These are phyloP conservation scores for Digitonthophagus gazella DNA, from an alignment of 2,888 invertebrate species.

Conservation along the genomic window DNA sequence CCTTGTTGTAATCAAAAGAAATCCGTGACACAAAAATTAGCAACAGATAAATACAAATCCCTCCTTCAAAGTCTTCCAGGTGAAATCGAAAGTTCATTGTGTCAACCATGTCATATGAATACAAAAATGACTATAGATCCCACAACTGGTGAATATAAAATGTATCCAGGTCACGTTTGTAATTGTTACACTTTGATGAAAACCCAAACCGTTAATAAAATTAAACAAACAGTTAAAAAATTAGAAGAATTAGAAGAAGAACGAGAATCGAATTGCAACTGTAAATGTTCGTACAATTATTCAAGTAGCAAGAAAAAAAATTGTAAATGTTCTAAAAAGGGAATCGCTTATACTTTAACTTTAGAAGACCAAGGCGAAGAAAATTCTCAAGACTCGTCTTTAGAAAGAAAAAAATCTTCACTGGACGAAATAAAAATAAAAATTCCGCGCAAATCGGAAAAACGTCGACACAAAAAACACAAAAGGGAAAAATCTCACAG, in stretches of 20 bases:
- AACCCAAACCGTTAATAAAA: conserved; percentile 28
- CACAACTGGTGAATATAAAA: conserved; percentile 25
- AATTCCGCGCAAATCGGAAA: conserved; percentile 32
- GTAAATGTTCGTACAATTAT: conserved; percentile 35
- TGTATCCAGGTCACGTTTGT: conserved; percentile 33
- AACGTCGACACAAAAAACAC: conserved; percentile 19
- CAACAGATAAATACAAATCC: conserved; percentile 1
- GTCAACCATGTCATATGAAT: conserved; percentile 32
- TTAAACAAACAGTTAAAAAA: conserved; percentile 44
- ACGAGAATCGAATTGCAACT: conserved; percentile 30
- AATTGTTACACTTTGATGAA: conserved; percentile 28
- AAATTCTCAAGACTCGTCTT: conserved; percentile 26
- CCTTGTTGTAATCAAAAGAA: conserved; percentile 24
- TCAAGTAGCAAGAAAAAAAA: conserved; percentile 13
- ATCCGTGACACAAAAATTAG: neutral
- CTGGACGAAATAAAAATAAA: conserved; percentile 41
- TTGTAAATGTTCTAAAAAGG: conserved; percentile 28
- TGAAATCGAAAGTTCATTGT: conserved; percentile 26
- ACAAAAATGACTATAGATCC: conserved; percentile 25
- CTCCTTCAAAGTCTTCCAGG: conserved; percentile 10
- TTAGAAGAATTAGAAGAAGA: conserved; percentile 44
- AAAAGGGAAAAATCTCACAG: conserved; percentile 19
- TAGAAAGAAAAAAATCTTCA: conserved; percentile 22
- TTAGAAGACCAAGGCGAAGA: conserved; percentile 27
- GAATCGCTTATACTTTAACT: conserved; percentile 32